Conservation (phyloP, 2,797 vertebrate species). For the Xiphorhynchus erythropygius region DNA sequence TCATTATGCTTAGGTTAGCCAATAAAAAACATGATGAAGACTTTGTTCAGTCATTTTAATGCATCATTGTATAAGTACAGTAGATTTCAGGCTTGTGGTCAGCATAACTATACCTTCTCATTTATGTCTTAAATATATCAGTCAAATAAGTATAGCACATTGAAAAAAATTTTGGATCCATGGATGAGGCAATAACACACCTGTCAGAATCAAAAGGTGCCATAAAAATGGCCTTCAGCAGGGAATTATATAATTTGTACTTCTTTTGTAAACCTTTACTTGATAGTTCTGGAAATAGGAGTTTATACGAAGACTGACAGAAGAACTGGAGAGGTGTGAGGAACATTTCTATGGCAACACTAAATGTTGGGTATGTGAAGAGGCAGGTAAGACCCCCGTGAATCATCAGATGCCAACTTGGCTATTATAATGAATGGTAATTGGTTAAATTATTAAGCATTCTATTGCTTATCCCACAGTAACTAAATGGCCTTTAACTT, state of each 20-base stretch:
- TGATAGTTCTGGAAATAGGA: slow-evolving; percentile 63
- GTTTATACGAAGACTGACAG: slow-evolving; percentile 61
- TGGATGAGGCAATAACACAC: not conserved
- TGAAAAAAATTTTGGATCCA: not conserved
- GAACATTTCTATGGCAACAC: slow-evolving; percentile 43
- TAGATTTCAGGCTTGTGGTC: not conserved
- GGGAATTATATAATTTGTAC: slow-evolving; percentile 54
- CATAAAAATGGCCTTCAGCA: slow-evolving; percentile 17
- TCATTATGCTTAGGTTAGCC: not conserved
- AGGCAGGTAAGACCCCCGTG: slow-evolving; percentile 72
- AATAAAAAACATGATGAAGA: not conserved
- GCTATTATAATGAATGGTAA: slow-evolving; percentile 75
- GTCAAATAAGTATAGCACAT: not conserved
- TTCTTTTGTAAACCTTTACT: slow-evolving; percentile 59
- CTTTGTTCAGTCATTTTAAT: not conserved
- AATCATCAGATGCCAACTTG: slow-evolving; percentile 77
- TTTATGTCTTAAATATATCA: not conserved
- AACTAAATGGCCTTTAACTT: slow-evolving; percentile 75
- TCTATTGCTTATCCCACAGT: slow-evolving; percentile 78
- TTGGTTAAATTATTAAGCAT: slow-evolving; percentile 79
- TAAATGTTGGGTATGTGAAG: slow-evolving; percentile 56
- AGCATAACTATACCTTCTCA: not conserved
- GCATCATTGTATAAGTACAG: not conserved
- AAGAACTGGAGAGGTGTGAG: slow-evolving; percentile 64
- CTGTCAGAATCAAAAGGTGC: slow-evolving; percentile 53